Evolutionary conservation across 2,888 invertebrate species (phyloP).

Genomic region (Geotrupes spiniger): DNA sequence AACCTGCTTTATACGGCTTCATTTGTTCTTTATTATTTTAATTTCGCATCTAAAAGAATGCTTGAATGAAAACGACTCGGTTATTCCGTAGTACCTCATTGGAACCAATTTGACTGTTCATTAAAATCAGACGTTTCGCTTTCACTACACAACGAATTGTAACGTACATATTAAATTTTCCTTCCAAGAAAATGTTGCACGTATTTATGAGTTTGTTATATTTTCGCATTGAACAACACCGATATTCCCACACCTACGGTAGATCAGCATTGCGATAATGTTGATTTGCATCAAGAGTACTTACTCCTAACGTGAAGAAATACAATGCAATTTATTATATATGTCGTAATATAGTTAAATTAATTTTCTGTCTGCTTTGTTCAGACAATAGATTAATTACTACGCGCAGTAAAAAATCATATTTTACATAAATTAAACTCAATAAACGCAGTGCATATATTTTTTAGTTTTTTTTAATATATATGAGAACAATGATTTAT

Average conservation of each 20-base stretch:
- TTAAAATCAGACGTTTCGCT: no score
- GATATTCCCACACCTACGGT: neutral
- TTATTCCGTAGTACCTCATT: no score
- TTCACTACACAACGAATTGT: no score
- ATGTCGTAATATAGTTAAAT: conserved; percentile 2
- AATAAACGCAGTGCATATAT: no score
- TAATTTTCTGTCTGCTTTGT: neutral
- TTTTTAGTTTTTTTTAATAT: no score
- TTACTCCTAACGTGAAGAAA: conserved; percentile 3
- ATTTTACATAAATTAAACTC: neutral
- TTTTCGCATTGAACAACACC: neutral
- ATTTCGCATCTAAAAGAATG: conserved; percentile 7
- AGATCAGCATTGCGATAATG: neutral
- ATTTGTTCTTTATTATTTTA: neutral
- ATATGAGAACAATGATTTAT: no score
- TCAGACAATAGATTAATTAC: conserved; percentile 7
- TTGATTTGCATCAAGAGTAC: neutral
- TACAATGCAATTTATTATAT: neutral
- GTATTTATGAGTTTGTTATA: neutral
- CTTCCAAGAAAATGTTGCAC: no score
- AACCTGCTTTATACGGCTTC: neutral
- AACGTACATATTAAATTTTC: no score
- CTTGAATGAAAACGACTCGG: neutral
- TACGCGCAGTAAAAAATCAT: neutral
- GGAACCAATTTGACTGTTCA: no score